phyloP scores from a whole-genome alignment of 1,140 invertebrate genomes.

The Heliconius hewitsoni region DNA sequence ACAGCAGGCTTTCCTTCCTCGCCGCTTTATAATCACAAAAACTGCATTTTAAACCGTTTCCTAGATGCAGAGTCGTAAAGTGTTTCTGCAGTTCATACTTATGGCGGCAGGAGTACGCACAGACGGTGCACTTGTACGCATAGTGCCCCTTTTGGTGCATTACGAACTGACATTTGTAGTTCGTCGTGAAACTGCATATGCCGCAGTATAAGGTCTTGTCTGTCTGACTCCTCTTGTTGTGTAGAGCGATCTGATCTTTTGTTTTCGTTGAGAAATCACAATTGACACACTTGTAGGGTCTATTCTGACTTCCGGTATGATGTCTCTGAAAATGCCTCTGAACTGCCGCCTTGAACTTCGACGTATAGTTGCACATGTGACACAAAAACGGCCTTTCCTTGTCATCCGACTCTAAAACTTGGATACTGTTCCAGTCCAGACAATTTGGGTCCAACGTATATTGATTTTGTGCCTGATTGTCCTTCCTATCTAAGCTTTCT shows the following conservation, averaged over 20 bases:
- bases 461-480: conserved; percentile 41
- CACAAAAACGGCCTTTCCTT: conserved; percentile 56
- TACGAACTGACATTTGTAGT: conserved; percentile 57
- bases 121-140: conserved; percentile 50
- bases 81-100: conserved; percentile 62
- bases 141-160: conserved; percentile 61
- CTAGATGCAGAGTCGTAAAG: conserved; percentile 47
- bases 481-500: background rate
- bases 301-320: conserved; percentile 53
- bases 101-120: conserved; percentile 55
- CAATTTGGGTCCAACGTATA: conserved; percentile 51
- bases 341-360: conserved; percentile 63
- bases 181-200: conserved; percentile 47
- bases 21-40: conserved; percentile 57
- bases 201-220: conserved; percentile 43
- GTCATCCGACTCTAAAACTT: conserved; percentile 53
- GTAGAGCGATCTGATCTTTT: conserved; percentile 62
- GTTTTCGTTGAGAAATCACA: conserved; percentile 67
- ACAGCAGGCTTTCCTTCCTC: conserved; percentile 55
- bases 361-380: conserved; percentile 52
- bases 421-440: conserved; percentile 57
- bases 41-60: conserved; percentile 54
- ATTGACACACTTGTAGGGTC: conserved; percentile 60
- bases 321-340: conserved; percentile 64
- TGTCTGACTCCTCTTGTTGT: conserved; percentile 56